These are phyloP conservation scores for Atrina japonica DNA, from an alignment of 2,888 invertebrate species.

Conservation along the genomic window DNA sequence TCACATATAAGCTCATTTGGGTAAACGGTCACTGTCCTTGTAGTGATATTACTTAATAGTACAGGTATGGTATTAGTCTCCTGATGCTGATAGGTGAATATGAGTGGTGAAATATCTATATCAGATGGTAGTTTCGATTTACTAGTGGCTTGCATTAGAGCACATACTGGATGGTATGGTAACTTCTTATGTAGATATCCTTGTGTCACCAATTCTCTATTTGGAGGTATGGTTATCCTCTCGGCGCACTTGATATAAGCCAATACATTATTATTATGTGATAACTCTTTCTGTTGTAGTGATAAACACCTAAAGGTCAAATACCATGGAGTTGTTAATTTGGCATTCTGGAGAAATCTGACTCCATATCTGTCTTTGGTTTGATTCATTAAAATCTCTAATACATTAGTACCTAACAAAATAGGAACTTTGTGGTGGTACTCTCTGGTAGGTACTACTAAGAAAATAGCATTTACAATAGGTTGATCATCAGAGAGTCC, in stretches of 20 bases:
- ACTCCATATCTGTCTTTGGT: background rate
- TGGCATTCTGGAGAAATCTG: conserved; percentile 9
- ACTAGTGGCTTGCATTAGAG: background rate
- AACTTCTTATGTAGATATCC: conserved; percentile 3
- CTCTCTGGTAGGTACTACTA: no score
- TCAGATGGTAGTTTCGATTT: background rate
- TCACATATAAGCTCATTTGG: conserved; percentile 15
- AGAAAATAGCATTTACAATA: background rate
- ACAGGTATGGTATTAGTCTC: conserved; percentile 1
- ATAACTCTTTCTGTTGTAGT: conserved; percentile 2
- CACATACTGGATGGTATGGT: no score
- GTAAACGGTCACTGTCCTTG: conserved; percentile 1
- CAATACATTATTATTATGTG: background rate
- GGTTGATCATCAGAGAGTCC: no score
- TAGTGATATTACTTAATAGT: conserved; percentile 12
- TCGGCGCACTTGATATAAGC: conserved; percentile 14
- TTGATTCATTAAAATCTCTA: background rate
- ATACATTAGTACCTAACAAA: conserved; percentile 24
- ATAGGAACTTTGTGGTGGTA: background rate
- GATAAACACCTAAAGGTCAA: conserved; percentile 16
- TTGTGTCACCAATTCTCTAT: background rate
- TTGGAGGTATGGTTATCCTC: conserved; percentile 10
- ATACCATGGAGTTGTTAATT: conserved; percentile 22
- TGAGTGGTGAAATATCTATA: conserved; percentile 12
- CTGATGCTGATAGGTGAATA: conserved; percentile 7